phyloP scores from a whole-genome alignment of 2,113 vertebrate genomes.

The Protobothrops flavoviridis region DNA sequence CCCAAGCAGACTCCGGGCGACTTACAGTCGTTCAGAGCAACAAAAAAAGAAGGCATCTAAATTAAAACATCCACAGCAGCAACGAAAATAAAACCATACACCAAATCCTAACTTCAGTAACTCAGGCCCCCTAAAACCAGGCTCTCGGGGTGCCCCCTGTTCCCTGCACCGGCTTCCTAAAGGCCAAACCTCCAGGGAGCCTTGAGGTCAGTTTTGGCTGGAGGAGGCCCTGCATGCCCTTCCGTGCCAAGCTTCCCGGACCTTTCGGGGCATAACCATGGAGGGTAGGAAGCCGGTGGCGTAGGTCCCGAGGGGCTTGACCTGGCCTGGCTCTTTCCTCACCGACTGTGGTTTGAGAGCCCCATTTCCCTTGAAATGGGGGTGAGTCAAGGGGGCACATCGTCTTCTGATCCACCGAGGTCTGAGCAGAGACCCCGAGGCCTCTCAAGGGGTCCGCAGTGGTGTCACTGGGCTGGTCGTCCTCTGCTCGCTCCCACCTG shows the following conservation, averaged over 20 bases:
- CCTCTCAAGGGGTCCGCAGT: not conserved
- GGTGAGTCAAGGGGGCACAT: not conserved
- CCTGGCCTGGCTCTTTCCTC: not conserved
- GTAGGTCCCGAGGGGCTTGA: not conserved
- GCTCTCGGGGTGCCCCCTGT: not conserved
- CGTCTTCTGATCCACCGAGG: not conserved
- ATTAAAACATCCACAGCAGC: not conserved
- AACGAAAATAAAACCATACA: not conserved
- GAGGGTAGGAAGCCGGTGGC: too few relatives aligned
- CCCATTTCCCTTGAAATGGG: not conserved
- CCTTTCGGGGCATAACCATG: not conserved
- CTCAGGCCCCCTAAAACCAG: not conserved
- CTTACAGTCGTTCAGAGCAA: not conserved
- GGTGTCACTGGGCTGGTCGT: rapidly evolving
- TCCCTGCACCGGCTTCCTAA: not conserved
- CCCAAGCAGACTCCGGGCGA: not conserved
- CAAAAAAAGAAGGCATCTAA: not conserved
- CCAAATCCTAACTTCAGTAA: not conserved
- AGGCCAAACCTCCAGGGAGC: not conserved
- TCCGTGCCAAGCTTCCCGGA: not conserved
- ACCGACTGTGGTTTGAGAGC: not conserved
- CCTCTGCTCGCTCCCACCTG: not conserved
- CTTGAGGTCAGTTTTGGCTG: not conserved
- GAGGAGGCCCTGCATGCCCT: not conserved
- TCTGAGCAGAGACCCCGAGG: not conserved